Evolutionary conservation across 1,140 invertebrate species (phyloP).

Genomic region (Meloidogyne exigua): DNA sequence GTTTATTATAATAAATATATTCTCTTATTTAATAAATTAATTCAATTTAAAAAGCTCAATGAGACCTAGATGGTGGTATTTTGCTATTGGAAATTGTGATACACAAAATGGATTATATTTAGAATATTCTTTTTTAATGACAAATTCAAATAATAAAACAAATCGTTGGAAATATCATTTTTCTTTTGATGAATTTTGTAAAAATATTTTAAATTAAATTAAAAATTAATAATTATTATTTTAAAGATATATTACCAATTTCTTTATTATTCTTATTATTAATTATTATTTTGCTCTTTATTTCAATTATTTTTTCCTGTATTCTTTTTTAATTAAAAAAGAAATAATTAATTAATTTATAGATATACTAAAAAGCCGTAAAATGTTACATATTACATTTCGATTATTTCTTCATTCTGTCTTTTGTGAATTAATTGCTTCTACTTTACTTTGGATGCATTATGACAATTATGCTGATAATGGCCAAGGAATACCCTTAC

Average conservation of each 20-base stretch:
- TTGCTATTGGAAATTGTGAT: slow-evolving; percentile 61
- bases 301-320: slow-evolving; percentile 35
- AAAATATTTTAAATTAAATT: slow-evolving; percentile 64
- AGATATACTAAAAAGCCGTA: slow-evolving; percentile 74
- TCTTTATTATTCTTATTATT: slow-evolving; percentile 70
- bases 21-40: too few species aligned
- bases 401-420: slow-evolving; percentile 78
- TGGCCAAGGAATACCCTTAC: slow-evolving; percentile 69
- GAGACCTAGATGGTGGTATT: slow-evolving; percentile 64
- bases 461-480: slow-evolving; percentile 74
- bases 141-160: slow-evolving; percentile 73
- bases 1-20: too few species aligned
- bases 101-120: slow-evolving; percentile 66
- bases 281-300: slow-evolving; percentile 24
- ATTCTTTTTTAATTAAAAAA: slow-evolving; percentile 12
- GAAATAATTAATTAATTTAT: slow-evolving; percentile 41
- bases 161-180: slow-evolving; percentile 82
- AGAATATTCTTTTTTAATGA: slow-evolving; percentile 75
- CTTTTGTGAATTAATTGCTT: slow-evolving; percentile 68
- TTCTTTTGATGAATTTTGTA: slow-evolving; percentile 88
- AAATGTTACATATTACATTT: slow-evolving; percentile 82
- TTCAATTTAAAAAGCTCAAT: slow-evolving; percentile 60
- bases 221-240: background rate
- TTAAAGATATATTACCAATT: slow-evolving; percentile 75
- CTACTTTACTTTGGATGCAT: slow-evolving; percentile 71